Percentiles rank a stretch among this genome's conserved stretches.
phyloP scores from a whole-genome alignment of 2,888 invertebrate genomes.

The Platynereis dumerilii region DNA sequence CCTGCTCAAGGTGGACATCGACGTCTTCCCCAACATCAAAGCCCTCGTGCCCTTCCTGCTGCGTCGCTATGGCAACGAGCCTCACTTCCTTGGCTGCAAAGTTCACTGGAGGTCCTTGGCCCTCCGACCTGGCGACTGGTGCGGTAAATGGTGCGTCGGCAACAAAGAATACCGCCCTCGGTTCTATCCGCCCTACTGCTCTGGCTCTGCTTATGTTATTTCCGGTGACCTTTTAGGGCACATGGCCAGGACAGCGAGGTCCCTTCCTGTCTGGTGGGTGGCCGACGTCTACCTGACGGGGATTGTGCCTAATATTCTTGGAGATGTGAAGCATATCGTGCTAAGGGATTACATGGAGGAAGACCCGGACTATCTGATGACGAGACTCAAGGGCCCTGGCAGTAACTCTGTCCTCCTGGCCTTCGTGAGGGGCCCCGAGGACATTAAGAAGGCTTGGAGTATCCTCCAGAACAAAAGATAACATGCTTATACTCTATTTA shows the following conservation, averaged over 20 bases:
- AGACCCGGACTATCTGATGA: constrained; percentile 2
- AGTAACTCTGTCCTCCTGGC: neutral
- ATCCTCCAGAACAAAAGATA: neutral
- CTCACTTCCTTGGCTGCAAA: neutral
- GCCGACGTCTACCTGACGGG: constrained; percentile 4
- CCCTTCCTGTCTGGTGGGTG: constrained; percentile 3
- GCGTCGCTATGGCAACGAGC: neutral
- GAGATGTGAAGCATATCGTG: constrained; percentile 1
- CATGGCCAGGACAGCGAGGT: neutral
- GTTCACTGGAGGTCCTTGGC: constrained; percentile 4
- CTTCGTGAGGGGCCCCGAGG: neutral
- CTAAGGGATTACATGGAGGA: constrained; percentile 6
- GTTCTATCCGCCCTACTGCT: constrained; percentile 8
- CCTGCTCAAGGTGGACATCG: constrained; percentile 1
- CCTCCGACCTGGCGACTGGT: constrained; percentile 5
- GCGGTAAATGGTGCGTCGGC: constrained; percentile 7
- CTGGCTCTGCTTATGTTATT: neutral
- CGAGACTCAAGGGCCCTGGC: neutral
- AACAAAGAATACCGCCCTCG: constrained; percentile 1
- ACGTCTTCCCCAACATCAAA: constrained; percentile 6
- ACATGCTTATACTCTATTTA: too few species aligned
- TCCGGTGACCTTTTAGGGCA: neutral
- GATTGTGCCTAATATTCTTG: neutral
- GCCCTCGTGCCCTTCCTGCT: constrained; percentile 4
- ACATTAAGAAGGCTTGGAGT: neutral